phyloP scores from a whole-genome alignment of 2,113 vertebrate genomes.

The Lathamus discolor region DNA sequence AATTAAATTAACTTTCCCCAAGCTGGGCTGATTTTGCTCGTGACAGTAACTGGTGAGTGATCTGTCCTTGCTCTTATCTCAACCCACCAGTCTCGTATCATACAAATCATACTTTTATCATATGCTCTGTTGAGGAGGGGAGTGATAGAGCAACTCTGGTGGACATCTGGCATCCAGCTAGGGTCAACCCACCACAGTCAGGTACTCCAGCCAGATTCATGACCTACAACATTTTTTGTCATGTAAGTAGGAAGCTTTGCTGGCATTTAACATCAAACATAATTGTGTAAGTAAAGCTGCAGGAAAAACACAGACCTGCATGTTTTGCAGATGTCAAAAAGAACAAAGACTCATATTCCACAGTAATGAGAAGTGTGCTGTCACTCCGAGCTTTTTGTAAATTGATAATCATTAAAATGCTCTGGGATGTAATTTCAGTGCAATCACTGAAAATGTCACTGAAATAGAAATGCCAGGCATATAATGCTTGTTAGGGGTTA shows the following conservation, averaged over 20 bases:
- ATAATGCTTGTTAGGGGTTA: background rate
- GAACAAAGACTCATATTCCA: background rate
- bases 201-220: background rate
- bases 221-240: background rate
- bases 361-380: background rate
- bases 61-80: background rate
- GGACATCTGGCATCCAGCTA: background rate
- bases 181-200: background rate
- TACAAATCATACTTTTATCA: background rate
- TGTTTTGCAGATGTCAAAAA: background rate
- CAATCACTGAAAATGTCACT: background rate
- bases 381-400: background rate
- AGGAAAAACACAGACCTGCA: background rate
- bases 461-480: background rate
- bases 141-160: background rate
- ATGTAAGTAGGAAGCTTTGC: background rate
- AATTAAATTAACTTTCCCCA: background rate
- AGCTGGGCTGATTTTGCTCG: fast-evolving
- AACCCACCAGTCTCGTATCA: background rate
- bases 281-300: background rate
- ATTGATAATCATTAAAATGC: background rate
- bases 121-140: background rate
- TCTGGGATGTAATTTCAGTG: background rate
- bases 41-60: background rate
- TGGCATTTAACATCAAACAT: background rate